Evolutionary conservation across 2,113 vertebrate genomes (phyloP).

Genomic region (Colius striatus): DNA sequence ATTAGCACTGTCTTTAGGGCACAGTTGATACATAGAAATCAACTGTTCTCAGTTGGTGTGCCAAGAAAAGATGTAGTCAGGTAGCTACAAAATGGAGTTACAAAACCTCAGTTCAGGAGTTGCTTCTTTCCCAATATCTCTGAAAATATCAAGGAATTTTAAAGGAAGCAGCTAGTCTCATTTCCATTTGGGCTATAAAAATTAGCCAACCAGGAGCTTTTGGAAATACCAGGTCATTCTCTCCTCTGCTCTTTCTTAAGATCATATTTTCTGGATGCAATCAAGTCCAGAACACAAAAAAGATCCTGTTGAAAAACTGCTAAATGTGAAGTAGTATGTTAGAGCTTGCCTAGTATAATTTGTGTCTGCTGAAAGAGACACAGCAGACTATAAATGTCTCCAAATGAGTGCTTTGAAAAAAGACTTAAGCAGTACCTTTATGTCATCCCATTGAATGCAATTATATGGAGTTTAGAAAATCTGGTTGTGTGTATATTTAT

Average conservation of each 20-base stretch:
- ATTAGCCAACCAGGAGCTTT: not conserved
- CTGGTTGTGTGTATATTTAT: not conserved
- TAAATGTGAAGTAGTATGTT: not conserved
- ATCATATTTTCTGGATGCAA: not conserved
- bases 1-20: not conserved
- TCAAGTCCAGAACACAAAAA: not conserved
- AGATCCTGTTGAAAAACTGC: not conserved
- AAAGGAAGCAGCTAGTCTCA: not conserved
- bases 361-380: not conserved
- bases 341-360: not conserved
- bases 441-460: not conserved
- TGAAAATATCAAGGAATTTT: not conserved
- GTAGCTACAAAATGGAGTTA: not conserved
- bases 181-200: not conserved
- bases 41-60: not conserved
- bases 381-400: not conserved
- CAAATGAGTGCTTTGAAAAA: not conserved
- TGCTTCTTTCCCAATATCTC: not conserved
- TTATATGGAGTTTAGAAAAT: not conserved
- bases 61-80: not conserved
- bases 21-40: not conserved
- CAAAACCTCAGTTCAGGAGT: not conserved
- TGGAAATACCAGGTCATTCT: not conserved
- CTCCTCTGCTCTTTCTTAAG: not conserved
- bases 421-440: not conserved